phyloP scores from a whole-genome alignment of 53 echinoderm and acorn worm genomes.

The Luidia sarsii region DNA sequence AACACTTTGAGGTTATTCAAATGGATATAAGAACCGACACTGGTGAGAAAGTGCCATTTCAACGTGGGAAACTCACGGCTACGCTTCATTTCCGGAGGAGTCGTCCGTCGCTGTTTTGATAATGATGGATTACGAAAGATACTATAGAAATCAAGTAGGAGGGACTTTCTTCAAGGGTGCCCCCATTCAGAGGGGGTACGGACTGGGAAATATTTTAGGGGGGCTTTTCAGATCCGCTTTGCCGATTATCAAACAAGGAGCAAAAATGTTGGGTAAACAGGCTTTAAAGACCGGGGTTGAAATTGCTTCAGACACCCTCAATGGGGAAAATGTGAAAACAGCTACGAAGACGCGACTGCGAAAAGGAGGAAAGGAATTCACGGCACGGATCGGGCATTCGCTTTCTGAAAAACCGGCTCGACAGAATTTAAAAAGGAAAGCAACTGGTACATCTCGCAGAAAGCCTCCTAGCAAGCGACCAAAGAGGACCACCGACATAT shows the following conservation, averaged over 20 bases:
- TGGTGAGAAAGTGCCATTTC: conserved; percentile 59
- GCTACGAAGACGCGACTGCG: conserved; percentile 16
- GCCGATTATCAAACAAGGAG: conserved; percentile 47
- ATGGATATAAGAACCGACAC: conserved; percentile 13
- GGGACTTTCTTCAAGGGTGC: conserved; percentile 14
- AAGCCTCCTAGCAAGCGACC: conserved; percentile 20
- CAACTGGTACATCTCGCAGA: not conserved
- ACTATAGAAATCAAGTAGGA: conserved; percentile 5
- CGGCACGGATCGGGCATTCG: not conserved
- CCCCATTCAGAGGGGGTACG: conserved; percentile 22
- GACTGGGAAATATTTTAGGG: conserved; percentile 46
- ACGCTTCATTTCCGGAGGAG: conserved; percentile 11
- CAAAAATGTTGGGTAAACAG: conserved; percentile 21
- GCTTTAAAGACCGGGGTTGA: conserved; percentile 26
- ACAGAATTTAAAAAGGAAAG: not conserved
- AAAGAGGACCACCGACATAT: conserved; percentile 37
- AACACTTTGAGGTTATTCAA: conserved; percentile 32
- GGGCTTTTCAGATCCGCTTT: conserved; percentile 44
- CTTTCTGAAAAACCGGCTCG: not conserved
- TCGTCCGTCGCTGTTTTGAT: not conserved
- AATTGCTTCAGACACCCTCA: conserved; percentile 26
- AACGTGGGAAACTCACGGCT: conserved; percentile 58
- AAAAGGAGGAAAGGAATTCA: conserved; percentile 13
- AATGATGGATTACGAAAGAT: not conserved
- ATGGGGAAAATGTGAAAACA: conserved; percentile 4